phyloP scores from a whole-genome alignment of 2,888 invertebrate genomes.

The Emmelina monodactyla region DNA sequence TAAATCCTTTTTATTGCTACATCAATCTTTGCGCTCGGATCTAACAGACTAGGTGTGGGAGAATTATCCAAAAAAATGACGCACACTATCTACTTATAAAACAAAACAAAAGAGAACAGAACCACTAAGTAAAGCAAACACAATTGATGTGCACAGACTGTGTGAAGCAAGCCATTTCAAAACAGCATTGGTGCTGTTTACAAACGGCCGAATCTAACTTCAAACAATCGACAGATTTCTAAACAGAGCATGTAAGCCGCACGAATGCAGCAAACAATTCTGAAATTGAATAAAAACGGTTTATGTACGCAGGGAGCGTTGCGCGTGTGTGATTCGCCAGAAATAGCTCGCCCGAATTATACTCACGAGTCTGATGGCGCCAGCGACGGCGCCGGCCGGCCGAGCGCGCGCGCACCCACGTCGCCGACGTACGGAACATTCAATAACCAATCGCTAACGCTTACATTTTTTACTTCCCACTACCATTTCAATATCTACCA shows the following conservation, averaged over 20 bases:
- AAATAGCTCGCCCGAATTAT: slow-evolving; percentile 63
- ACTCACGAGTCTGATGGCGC: slow-evolving; percentile 51
- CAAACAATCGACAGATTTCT: too few relatives aligned
- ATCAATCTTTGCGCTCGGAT: slow-evolving; percentile 27
- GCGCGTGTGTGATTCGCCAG: slow-evolving; percentile 56
- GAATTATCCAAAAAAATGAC: too few relatives aligned
- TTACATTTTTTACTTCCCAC: too few relatives aligned
- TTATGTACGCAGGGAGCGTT: slow-evolving; percentile 35
- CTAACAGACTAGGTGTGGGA: too few relatives aligned
- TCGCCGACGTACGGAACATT: too few relatives aligned
- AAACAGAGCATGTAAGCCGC: too few relatives aligned
- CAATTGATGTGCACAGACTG: too few relatives aligned
- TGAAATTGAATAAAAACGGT: slow-evolving; percentile 37
- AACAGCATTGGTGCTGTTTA: neutral
- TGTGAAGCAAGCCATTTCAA: neutral
- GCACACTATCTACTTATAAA: too few relatives aligned
- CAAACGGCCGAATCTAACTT: slow-evolving; percentile 3
- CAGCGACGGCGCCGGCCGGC: slow-evolving; percentile 47
- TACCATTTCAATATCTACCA: too few relatives aligned
- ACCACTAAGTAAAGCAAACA: neutral
- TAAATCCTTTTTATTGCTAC: slow-evolving; percentile 31
- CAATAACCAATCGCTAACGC: too few relatives aligned
- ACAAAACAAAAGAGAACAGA: neutral
- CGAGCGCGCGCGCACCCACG: slow-evolving; percentile 23
- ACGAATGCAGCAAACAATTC: slow-evolving; percentile 18